Evolutionary conservation across 2,888 invertebrate species (phyloP).

Genomic region (Chelonus formosanus): DNA sequence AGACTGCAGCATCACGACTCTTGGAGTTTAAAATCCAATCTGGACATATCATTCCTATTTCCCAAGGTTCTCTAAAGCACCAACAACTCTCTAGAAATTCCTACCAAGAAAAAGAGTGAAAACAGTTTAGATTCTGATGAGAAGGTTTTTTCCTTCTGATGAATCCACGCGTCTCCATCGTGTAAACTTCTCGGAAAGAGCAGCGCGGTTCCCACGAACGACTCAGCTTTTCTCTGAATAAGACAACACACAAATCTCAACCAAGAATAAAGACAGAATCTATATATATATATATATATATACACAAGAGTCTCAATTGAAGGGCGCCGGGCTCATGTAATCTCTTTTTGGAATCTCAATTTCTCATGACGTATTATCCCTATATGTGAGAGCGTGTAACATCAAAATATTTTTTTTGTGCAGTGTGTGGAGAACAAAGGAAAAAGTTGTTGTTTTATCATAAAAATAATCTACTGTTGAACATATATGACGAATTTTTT

Average conservation of each 20-base stretch:
- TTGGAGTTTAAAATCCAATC: too few relatives aligned
- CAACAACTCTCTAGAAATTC: too few relatives aligned
- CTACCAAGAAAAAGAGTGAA: too few relatives aligned
- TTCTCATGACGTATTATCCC: constrained; percentile 7
- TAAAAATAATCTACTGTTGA: neutral
- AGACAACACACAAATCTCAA: constrained; percentile 25
- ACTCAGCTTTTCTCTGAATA: constrained; percentile 57
- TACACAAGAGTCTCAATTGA: constrained; percentile 4
- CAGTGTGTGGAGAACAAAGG: too few relatives aligned
- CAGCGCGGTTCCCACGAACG: constrained; percentile 59
- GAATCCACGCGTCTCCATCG: constrained; percentile 42
- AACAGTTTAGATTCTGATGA: too few relatives aligned
- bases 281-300: constrained; percentile 9
- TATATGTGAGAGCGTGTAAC: too few relatives aligned
- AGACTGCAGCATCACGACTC: too few relatives aligned
- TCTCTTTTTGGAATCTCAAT: constrained; percentile 3
- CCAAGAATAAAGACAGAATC: constrained; percentile 30
- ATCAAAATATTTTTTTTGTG: neutral
- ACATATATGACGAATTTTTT: neutral
- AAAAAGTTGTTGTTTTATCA: neutral
- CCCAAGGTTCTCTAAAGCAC: too few relatives aligned
- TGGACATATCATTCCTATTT: too few relatives aligned
- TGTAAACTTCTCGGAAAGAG: constrained; percentile 54
- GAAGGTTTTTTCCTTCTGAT: too few relatives aligned
- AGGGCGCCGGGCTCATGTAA: constrained; percentile 1